These are phyloP conservation scores for Rotaria socialis DNA, from an alignment of 2,888 invertebrate species.

Conservation along the genomic window DNA sequence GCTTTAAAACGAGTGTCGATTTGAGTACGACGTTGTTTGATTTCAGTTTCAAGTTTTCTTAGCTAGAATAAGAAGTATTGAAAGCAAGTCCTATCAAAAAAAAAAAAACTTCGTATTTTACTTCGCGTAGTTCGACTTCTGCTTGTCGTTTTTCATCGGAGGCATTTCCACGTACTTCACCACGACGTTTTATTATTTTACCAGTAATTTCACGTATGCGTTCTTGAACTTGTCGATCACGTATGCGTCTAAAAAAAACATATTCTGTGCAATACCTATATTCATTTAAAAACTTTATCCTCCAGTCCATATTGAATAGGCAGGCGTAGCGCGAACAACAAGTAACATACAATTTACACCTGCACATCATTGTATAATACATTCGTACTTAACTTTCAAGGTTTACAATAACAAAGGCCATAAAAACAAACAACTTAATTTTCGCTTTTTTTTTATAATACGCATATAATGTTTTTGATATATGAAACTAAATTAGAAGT, in stretches of 20 bases:
- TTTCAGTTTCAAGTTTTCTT: not conserved
- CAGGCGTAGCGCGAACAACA: no score
- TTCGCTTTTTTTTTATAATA: no score
- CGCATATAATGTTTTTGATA: no score
- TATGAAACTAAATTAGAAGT: no score
- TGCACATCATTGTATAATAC: no score
- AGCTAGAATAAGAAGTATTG: not conserved
- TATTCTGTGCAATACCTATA: no score
- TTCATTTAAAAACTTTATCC: no score
- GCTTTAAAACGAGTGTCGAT: conserved; percentile 15
- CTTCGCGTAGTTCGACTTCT: not conserved
- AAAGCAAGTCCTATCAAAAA: not conserved
- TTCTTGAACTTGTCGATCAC: conserved; percentile 54
- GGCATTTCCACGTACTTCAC: conserved; percentile 54
- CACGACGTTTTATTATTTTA: conserved; percentile 54
- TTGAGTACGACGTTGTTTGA: conserved; percentile 9
- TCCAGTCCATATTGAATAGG: no score
- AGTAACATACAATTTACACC: no score
- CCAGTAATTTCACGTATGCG: conserved; percentile 54
- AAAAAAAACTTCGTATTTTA: not conserved
- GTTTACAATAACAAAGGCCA: no score
- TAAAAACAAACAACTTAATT: no score
- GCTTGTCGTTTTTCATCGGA: conserved; percentile 52
- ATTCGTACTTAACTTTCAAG: no score
- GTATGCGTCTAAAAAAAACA: conserved; percentile 51